Evolutionary conservation across 2,888 invertebrate species (phyloP).

Genomic region (Bombylius discolor): DNA sequence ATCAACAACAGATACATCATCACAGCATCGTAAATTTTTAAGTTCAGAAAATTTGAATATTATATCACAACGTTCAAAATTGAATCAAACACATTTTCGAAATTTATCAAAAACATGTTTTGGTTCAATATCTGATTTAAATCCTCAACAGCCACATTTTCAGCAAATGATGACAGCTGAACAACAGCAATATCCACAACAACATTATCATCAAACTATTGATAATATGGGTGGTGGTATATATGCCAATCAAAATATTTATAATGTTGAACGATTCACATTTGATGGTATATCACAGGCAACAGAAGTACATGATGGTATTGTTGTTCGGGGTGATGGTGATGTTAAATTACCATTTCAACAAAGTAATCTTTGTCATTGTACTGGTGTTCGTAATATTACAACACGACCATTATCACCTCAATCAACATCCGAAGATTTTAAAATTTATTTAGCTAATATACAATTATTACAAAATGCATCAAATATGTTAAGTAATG

Average conservation of each 20-base stretch:
- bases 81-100: conserved; percentile 23
- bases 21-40: conserved; percentile 32
- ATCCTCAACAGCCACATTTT: conserved; percentile 19
- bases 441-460: conserved; percentile 56
- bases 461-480: conserved; percentile 61
- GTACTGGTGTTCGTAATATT: conserved; percentile 39
- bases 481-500: conserved; percentile 47
- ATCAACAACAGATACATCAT: conserved; percentile 10
- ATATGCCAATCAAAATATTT: background rate
- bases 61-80: conserved; percentile 26
- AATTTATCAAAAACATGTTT: conserved; percentile 29
- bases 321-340: conserved; percentile 27
- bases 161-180: background rate
- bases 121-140: conserved; percentile 37
- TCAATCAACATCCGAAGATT: conserved; percentile 54
- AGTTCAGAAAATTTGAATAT: conserved; percentile 32
- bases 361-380: conserved; percentile 32
- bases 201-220: background rate
- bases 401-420: conserved; percentile 53
- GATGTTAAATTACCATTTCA: conserved; percentile 31
- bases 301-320: conserved; percentile 10
- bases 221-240: background rate
- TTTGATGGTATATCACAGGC: background rate
- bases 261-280: background rate
- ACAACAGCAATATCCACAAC: background rate